Evolutionary conservation across 2,888 invertebrate species (phyloP), one percentile per base, ranked within the genome.

Genomic region (Corbicula japonica): DNA sequence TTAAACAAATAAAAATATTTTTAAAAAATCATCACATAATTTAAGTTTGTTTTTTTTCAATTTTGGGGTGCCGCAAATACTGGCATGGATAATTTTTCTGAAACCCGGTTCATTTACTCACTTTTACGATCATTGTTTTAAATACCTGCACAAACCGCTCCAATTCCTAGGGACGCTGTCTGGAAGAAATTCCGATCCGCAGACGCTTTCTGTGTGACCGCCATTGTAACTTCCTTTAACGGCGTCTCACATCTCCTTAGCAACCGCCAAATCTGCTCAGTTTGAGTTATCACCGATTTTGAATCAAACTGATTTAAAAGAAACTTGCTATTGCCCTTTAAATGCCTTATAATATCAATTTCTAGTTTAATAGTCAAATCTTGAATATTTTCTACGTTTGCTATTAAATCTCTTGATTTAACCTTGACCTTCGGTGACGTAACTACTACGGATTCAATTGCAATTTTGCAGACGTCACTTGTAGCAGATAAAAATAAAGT

Each of bases 61-160:
- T n/a, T n/a, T n/a, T n/a, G n/a, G n/a, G n/a, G n/a, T n/a, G n/a
- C n/a, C n/a, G n/a, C n/a, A n/a, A n/a, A n/a, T n/a, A n/a, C n/a
- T n/a, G n/a, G n/a, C n/a, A n/a, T n/a, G n/a, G n/a, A n/a, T n/a
- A n/a, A n/a, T n/a, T n/a, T n/a, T n/a, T n/a, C n/a, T n/a, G n/a
- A n/a, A n/a, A n/a, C n/a, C n/a, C n/a, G n/a, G n/a, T n/a, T n/a
- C n/a, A n/a, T n/a, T n/a, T n/a, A n/a, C n/a, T n/a, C n/a, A n/a
- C n/a, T n/a, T n/a, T n/a, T n/a, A n/a, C n/a, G n/a, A n/a, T n/a
- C n/a, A n/a, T n/a, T n/a, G n/a, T n/a, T n/a, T n/a, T n/a, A n/a
- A 41, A 18, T 80, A 87, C 87, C 84, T 76, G 83, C 84, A 72
- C 84, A 86, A 10, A 85, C 74, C 2, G 87, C 83, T 48, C 87